Base-by-base conservation (phyloP, 2,113 vertebrate species). In the Siniperca knerii region DNA sequence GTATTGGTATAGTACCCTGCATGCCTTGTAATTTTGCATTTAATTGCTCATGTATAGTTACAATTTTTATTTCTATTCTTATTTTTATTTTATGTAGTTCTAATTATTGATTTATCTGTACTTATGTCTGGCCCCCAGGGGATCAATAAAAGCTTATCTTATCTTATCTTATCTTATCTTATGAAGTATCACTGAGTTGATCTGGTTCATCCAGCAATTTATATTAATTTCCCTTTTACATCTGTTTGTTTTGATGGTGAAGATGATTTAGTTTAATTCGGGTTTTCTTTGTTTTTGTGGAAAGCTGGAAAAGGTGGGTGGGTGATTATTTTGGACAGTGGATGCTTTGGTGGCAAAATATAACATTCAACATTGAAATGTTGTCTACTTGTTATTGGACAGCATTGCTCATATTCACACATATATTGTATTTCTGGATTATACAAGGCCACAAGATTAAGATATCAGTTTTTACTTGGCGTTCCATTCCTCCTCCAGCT, bases 391-490 rank as follows among this genome's bases (percentile, higher is more conserved):
- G 40, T 4, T 13, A 37, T 40, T 37, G 40, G 4, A 44, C 11
- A 65, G 7, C 9, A 58, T 16, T 65, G 65, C 57, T 71, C 21
- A n/a, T 66, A n/a, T 58, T 82, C 42, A 75, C 33, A 65, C 16
- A 79, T 50, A 44, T 66, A 61, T 42, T 29, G 18, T 44, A 37
- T 60, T 57, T 78, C 8, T 66, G 48, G 37, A 79, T 75, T 64
- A 12, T 61, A 66, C 4, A 80, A 33, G 11, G 6, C 13, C 25
- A 16, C 6, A 18, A 46, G 18, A 74, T 44, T 18, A 35, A 75
- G 13, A 71, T 20, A n/a, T 5, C 3, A 68, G 21, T 12, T 62
- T 78, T 50, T 64, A 70, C 2, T 52, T 69, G 42, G 8, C 10
- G 29, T 16, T 76, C 1, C 35, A 72, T 29, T 61, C 4, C 29